phyloP scores from a whole-genome alignment of 2,888 invertebrate species.

The Amphipoea lucens region DNA sequence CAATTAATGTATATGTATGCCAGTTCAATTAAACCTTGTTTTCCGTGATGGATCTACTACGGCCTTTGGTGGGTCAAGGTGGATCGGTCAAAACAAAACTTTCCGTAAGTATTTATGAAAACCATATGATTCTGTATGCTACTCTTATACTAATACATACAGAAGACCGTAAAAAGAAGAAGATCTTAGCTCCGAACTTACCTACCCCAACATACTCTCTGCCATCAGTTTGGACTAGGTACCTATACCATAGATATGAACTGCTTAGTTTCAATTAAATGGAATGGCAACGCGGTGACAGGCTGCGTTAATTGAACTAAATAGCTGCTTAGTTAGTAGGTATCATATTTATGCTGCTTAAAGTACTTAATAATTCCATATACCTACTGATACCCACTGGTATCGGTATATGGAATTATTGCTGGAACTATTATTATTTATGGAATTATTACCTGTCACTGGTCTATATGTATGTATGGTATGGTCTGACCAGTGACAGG shows the following conservation, averaged over 20 bases:
- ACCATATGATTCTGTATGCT: not conserved
- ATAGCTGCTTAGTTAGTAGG: constrained; percentile 65
- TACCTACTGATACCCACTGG: not conserved
- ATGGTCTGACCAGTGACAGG: too few species aligned
- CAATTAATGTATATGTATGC: not conserved
- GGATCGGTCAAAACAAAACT: not conserved
- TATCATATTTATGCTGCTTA: constrained; percentile 16
- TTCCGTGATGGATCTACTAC: not conserved
- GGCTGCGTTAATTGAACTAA: constrained; percentile 64
- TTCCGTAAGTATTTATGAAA: not conserved
- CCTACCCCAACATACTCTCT: not conserved
- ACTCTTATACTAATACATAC: not conserved
- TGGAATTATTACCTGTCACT: too few species aligned
- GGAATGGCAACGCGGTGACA: constrained; percentile 35
- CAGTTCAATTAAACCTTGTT: not conserved
- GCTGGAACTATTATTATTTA: too few species aligned
- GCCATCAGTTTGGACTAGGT: not conserved
- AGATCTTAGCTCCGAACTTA: not conserved
- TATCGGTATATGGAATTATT: too few species aligned
- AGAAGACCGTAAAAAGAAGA: not conserved
- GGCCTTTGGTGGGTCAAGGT: not conserved
- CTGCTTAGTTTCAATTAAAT: not conserved
- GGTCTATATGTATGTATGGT: too few species aligned
- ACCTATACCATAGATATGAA: not conserved
- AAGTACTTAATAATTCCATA: not conserved